Percentiles rank a stretch among this genome's conserved stretches.
These are phyloP conservation scores for Macaca fascicularis DNA, from an alignment of 2,113 vertebrate species.

Conservation along the genomic window T2T-MFA8v1.1 NC_088384.1:80492501-80493000, in stretches of 20 bases:
- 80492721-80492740: background rate
- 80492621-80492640: background rate
- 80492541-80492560: no score
- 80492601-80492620: background rate
- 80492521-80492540: no score
- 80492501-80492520: no score
- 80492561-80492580: no score
- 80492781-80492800: background rate
- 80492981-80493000: background rate
- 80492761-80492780: background rate
- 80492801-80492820: background rate
- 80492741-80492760: background rate
- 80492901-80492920: background rate
- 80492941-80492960: background rate
- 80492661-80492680: background rate
- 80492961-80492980: background rate
- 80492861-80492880: background rate
- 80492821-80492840: background rate
- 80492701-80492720: background rate
- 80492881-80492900: background rate
- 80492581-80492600: no score
- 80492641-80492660: background rate
- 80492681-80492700: background rate
- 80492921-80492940: background rate
- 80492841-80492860: background rate